phyloP scores from a whole-genome alignment of 2,888 invertebrate genomes.

The Rapana venosa region DNA sequence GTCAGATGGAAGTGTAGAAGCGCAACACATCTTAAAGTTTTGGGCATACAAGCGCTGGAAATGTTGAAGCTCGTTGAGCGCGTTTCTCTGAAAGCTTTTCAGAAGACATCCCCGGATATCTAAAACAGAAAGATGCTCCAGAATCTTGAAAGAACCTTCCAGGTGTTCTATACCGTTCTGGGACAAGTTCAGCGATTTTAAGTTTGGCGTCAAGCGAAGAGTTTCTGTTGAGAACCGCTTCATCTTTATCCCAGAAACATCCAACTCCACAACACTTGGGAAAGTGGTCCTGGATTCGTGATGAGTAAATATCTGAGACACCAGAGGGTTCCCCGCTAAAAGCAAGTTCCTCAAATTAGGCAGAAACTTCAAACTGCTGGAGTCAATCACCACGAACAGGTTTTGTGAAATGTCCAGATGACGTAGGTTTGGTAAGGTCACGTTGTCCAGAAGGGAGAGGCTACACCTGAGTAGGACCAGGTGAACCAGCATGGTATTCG shows the following conservation, averaged over 20 bases:
- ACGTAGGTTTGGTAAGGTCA: neutral
- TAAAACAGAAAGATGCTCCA: neutral
- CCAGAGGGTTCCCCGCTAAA: slow-evolving; percentile 3
- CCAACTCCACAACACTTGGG: neutral
- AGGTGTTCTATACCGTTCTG: neutral
- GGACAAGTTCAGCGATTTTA: neutral
- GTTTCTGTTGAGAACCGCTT: neutral
- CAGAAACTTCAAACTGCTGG: neutral
- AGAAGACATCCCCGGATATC: neutral
- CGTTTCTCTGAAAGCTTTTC: neutral
- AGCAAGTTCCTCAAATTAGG: neutral
- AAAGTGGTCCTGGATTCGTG: no score
- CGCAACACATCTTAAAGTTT: slow-evolving; percentile 39
- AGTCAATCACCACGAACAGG: neutral
- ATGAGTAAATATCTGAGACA: neutral
- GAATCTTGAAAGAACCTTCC: neutral
- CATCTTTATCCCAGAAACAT: neutral
- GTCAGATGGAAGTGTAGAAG: neutral
- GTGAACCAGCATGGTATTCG: slow-evolving; percentile 7
- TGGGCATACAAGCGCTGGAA: neutral
- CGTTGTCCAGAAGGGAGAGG: neutral
- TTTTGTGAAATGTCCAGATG: neutral
- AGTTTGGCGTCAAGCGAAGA: neutral
- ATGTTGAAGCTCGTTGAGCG: neutral
- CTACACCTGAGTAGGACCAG: slow-evolving; percentile 14